A percentile compares a stretch with the other conserved stretches of the same genome.
phyloP scores from a whole-genome alignment of 2,888 invertebrate genomes.

The Oscheius sp. region DNA sequence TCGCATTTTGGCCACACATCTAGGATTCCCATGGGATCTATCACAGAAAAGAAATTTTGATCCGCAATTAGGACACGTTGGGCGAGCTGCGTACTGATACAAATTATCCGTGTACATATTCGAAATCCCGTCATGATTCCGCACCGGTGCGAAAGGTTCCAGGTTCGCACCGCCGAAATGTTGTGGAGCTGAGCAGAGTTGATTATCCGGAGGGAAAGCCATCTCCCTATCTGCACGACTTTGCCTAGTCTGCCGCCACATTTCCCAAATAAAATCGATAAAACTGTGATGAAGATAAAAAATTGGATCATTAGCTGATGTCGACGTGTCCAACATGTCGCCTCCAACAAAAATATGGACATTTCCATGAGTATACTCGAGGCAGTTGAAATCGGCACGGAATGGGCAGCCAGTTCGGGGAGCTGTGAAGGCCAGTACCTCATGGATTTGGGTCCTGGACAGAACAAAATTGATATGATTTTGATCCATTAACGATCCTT shows the following conservation, averaged over 20 bases:
- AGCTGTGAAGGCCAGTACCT: slow-evolving; percentile 67
- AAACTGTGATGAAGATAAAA: slow-evolving; percentile 74
- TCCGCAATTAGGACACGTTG: slow-evolving; percentile 62
- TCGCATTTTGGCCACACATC: slow-evolving; percentile 64
- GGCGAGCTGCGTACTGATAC: slow-evolving; percentile 63
- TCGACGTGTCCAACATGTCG: slow-evolving; percentile 60
- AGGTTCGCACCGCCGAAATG: slow-evolving; percentile 59
- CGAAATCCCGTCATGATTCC: slow-evolving; percentile 66
- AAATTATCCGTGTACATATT: slow-evolving; percentile 68
- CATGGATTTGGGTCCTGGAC: slow-evolving; percentile 58
- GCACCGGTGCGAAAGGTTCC: slow-evolving; percentile 54
- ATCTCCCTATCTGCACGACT: slow-evolving; percentile 47
- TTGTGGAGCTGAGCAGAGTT: slow-evolving; percentile 59
- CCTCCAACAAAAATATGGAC: slow-evolving; percentile 67
- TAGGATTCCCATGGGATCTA: slow-evolving; percentile 48
- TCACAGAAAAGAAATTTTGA: slow-evolving; percentile 62
- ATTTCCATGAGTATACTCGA: slow-evolving; percentile 65
- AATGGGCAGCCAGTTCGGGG: slow-evolving; percentile 60
- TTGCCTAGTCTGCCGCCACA: slow-evolving; percentile 55
- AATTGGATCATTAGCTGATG: slow-evolving; percentile 73
- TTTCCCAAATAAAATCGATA: slow-evolving; percentile 73
- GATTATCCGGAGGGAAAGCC: slow-evolving; percentile 60
- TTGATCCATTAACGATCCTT: slow-evolving; percentile 51
- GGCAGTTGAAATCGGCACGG: slow-evolving; percentile 58
- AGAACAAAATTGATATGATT: slow-evolving; percentile 57